phyloP scores from a whole-genome alignment of 2,113 vertebrate species.

The Vidua chalybeata region DNA sequence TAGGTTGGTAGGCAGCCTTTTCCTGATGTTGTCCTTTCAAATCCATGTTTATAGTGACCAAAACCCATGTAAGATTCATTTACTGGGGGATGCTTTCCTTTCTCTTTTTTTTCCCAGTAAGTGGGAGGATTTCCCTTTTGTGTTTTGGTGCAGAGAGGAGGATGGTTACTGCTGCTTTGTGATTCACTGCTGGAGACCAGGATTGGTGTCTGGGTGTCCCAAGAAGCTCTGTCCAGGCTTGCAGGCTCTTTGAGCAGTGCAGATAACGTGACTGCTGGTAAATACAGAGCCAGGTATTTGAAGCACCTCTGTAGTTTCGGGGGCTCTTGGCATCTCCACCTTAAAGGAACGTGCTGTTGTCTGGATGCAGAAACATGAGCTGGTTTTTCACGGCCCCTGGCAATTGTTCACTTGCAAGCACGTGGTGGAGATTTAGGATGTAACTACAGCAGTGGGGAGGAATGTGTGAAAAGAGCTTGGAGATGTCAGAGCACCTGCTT shows the following conservation, averaged over 20 bases:
- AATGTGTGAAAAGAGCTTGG: conserved; percentile 46
- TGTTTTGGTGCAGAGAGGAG: background rate
- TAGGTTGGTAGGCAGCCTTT: background rate
- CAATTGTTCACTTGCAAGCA: background rate
- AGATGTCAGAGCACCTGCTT: conserved; percentile 55
- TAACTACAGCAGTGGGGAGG: conserved; percentile 4
- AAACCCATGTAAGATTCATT: background rate
- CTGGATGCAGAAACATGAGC: background rate
- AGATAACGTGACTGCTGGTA: rapidly evolving
- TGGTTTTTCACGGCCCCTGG: background rate
- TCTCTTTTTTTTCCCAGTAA: background rate
- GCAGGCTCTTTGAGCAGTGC: background rate
- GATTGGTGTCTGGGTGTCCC: background rate
- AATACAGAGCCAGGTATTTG: background rate
- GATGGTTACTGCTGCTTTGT: background rate
- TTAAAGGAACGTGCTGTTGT: background rate
- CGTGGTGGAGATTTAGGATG: background rate
- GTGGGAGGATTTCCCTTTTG: background rate
- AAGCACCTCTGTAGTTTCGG: background rate
- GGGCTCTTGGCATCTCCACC: background rate
- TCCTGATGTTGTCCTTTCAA: background rate
- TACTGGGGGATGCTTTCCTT: background rate
- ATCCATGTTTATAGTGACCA: background rate
- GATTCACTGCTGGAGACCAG: background rate
- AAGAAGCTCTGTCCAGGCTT: background rate